Evolutionary conservation across 2,888 invertebrate genomes (phyloP).

Genomic region (Tenthredo scrophulariae): DNA sequence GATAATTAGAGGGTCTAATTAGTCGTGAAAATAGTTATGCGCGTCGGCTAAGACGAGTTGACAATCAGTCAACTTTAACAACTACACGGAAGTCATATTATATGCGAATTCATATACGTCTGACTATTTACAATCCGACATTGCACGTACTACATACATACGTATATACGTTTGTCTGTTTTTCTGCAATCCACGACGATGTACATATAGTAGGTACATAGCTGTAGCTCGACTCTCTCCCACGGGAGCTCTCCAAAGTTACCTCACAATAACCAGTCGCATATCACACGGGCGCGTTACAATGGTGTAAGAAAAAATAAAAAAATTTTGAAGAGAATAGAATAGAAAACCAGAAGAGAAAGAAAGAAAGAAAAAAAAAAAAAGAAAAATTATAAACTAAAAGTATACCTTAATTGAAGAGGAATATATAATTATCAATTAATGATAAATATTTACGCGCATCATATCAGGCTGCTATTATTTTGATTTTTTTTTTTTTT

Average conservation of each 20-base stretch:
- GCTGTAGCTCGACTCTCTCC: slow-evolving; percentile 20
- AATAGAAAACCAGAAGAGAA: background rate
- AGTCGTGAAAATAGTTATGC: slow-evolving; percentile 38
- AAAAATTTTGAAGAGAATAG: background rate
- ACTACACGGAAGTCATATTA: background rate
- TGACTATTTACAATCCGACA: background rate
- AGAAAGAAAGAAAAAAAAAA: background rate
- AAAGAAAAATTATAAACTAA: background rate
- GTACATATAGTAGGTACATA: background rate
- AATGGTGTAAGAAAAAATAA: background rate
- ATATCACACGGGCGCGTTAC: background rate
- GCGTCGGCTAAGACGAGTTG: background rate
- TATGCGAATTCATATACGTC: background rate
- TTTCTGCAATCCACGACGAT: background rate
- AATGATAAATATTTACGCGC: background rate
- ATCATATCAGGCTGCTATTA: no score
- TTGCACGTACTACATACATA: background rate
- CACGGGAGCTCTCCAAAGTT: slow-evolving; percentile 20
- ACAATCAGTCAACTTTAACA: slow-evolving; percentile 28
- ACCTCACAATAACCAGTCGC: slow-evolving; percentile 27
- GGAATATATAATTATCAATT: background rate
- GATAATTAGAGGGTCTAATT: slow-evolving; percentile 37
- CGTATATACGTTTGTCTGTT: background rate
- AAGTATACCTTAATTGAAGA: background rate
- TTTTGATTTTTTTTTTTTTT: background rate